Percentiles rank a stretch among this genome's conserved stretches.
These are phyloP conservation scores for Mormyrus proboscirostris DNA, from an alignment of 2,797 vertebrate genomes.

Conservation along the genomic window DNA sequence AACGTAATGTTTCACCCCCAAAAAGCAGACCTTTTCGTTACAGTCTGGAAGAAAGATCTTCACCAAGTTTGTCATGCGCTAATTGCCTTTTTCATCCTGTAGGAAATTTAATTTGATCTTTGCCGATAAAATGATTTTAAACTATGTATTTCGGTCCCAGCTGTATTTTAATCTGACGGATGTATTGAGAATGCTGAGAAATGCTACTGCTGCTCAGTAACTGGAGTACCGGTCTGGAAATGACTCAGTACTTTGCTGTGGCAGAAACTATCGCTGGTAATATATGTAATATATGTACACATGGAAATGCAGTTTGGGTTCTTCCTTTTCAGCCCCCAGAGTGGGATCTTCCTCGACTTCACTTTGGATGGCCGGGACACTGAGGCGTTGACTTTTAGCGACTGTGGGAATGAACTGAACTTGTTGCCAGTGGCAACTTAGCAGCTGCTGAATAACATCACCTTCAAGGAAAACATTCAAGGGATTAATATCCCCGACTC, in stretches of 20 bases:
- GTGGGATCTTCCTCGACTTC: background rate
- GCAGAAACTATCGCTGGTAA: background rate
- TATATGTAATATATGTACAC: background rate
- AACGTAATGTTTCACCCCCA: conserved; percentile 28
- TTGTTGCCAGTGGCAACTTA: background rate
- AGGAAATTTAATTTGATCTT: background rate
- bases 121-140: background rate
- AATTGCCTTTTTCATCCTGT: background rate
- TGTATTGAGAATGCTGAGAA: background rate
- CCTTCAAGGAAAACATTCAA: background rate
- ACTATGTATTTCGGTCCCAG: conserved; percentile 26
- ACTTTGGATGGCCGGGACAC: background rate
- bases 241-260: background rate
- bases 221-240: background rate
- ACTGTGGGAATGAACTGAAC: background rate
- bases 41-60: conserved; percentile 24
- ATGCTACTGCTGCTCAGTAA: background rate
- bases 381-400: background rate
- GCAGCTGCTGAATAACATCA: background rate
- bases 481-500: background rate
- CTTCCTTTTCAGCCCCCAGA: background rate
- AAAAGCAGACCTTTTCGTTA: conserved; percentile 19
- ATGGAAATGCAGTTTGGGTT: background rate
- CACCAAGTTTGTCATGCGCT: conserved; percentile 3
- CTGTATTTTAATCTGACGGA: background rate